Base-by-base conservation (phyloP, 2,888 invertebrate genomes). In the Orgyia antiqua region DNA sequence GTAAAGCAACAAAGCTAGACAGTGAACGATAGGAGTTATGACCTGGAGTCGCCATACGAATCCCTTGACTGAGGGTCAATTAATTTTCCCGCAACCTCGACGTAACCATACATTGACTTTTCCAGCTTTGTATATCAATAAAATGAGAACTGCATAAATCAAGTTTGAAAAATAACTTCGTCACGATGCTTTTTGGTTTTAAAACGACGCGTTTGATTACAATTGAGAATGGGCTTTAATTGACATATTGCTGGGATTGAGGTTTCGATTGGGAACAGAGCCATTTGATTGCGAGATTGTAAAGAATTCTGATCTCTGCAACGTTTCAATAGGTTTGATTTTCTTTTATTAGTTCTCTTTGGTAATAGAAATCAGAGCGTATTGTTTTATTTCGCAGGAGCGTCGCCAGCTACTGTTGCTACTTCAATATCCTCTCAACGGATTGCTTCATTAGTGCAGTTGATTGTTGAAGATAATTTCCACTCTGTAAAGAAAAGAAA, bases 1-100 rank as follows among this genome's bases (percentile, higher is more conserved):
- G 65, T 76, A 83, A 84, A 84, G 80, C 80, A 82, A 82, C 79
- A 72, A 84, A 84, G 86, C 80, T 82, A 77, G 84, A 83, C 75
- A 75, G 78, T 84, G 80, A 69, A 75, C 77, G 68, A 66, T 72
- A 60, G 45, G 60, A 69, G 53, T 74, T 82, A 73, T 59, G 71
- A 70, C 58, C 73, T 70, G 70, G 73, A 77, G 84, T 74, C 86
- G 86, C 86, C 86, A 86, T 86, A 82, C 86, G 86, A 79, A 72
- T 67, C 82, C 83, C 80, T 72, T 71, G 60, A 41, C 55, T 68
- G 80, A 79, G 75, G 61, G 65, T 67, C 66, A 68, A 63, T 73
- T 67, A 68, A 61, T 63, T 62, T 54, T 54, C 59, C 67, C 72
- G 72, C 60, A 64, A 56, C 65, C 46, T 60, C 66, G 49, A 63